These are phyloP conservation scores for Clivina fossor DNA, from an alignment of 2,888 invertebrate genomes.

Conservation along the genomic window DNA sequence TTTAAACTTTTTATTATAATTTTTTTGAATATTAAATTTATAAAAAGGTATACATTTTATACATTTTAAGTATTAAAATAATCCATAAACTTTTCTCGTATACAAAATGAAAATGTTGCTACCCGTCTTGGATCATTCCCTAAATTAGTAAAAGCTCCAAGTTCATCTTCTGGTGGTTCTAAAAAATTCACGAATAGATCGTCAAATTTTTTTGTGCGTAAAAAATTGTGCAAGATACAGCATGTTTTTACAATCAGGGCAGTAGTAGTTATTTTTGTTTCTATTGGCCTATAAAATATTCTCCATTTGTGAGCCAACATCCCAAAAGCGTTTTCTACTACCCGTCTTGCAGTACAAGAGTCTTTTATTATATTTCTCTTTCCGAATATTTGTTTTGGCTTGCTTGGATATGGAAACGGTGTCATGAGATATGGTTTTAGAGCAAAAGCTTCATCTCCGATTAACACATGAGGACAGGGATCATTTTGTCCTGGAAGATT, in stretches of 20 bases:
- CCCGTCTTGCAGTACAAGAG: constrained; percentile 34
- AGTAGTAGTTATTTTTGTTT: constrained; percentile 37
- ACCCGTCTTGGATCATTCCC: too few species aligned
- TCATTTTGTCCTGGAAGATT: constrained; percentile 38
- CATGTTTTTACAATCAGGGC: constrained; percentile 34
- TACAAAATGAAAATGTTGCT: too few species aligned
- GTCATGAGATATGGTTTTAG: constrained; percentile 39
- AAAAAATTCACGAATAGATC: constrained; percentile 3
- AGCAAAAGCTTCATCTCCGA: constrained; percentile 42
- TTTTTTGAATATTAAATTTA: too few species aligned
- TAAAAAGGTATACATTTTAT: too few species aligned
- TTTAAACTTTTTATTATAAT: too few species aligned
- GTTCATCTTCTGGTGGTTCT: constrained; percentile 14
- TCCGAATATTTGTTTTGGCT: constrained; percentile 27
- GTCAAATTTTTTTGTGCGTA: constrained; percentile 36
- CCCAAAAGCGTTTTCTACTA: constrained; percentile 35
- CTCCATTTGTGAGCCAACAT: constrained; percentile 29
- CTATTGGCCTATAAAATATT: constrained; percentile 39
- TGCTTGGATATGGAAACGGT: constrained; percentile 39
- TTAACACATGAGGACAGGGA: constrained; percentile 37
- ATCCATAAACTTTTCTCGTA: too few species aligned
- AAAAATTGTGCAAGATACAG: constrained; percentile 40
- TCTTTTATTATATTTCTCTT: constrained; percentile 35
- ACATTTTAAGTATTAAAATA: too few species aligned
- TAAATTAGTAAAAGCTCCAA: too few species aligned